phyloP scores from a whole-genome alignment of 2,797 vertebrate genomes.

The Gastrophryne carolinensis region DNA sequence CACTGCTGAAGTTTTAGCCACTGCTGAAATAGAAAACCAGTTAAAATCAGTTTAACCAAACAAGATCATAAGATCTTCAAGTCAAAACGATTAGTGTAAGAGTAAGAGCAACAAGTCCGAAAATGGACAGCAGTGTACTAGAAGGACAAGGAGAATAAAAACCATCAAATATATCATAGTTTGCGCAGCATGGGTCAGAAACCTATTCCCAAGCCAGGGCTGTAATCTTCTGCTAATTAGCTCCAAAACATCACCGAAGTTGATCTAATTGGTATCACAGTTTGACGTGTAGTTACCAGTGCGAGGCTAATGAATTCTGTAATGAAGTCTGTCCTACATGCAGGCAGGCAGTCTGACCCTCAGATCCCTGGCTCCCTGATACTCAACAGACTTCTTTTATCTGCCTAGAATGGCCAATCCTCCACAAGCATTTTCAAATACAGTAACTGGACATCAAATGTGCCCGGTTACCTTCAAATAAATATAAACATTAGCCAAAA shows the following conservation, averaged over 20 bases:
- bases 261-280: conserved; percentile 65
- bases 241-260: conserved; percentile 61
- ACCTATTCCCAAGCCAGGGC: conserved; percentile 61
- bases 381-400: conserved; percentile 21
- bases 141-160: conserved; percentile 36
- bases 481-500: too few species aligned
- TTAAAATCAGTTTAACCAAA: neutral
- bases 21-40: neutral
- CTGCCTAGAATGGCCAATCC: conserved; percentile 54
- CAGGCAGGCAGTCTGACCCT: conserved; percentile 55
- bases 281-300: conserved; percentile 64
- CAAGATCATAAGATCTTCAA: neutral
- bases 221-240: conserved; percentile 65
- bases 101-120: neutral
- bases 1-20: neutral
- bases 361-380: neutral
- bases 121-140: neutral
- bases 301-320: conserved; percentile 71
- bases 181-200: conserved; percentile 52
- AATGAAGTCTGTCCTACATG: conserved; percentile 62
- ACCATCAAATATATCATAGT: conserved; percentile 38
- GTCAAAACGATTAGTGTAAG: neutral
- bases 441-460: too few species aligned
- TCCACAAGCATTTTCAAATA: neutral
- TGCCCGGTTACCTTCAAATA: too few species aligned